Evolutionary conservation across 2,888 invertebrate species (phyloP).

Genomic region (Nineta flava): DNA sequence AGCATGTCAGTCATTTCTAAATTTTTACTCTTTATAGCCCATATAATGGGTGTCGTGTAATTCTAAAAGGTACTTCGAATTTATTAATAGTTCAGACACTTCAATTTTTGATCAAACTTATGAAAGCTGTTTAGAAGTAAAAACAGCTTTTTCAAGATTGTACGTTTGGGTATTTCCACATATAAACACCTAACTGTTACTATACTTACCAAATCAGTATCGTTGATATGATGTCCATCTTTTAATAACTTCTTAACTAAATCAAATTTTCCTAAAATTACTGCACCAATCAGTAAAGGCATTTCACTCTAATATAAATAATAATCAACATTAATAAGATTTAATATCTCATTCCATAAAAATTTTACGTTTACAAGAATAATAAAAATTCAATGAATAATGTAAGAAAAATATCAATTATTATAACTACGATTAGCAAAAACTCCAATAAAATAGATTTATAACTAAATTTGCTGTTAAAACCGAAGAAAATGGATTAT

Average conservation of each 20-base stretch:
- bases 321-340: background rate
- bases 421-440: no score
- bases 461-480: no score
- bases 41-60: constrained; percentile 24
- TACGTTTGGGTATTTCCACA: no score
- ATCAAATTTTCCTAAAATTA: constrained; percentile 23
- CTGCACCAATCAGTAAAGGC: constrained; percentile 21
- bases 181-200: background rate
- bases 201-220: constrained; percentile 15
- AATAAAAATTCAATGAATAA: background rate
- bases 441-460: no score
- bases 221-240: constrained; percentile 22
- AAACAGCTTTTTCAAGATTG: background rate
- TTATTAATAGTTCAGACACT: background rate
- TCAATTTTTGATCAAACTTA: background rate
- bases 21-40: constrained; percentile 25
- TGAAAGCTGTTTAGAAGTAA: background rate
- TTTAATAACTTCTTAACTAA: constrained; percentile 20
- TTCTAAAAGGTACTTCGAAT: constrained; percentile 16
- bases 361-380: background rate
- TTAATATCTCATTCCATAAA: background rate
- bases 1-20: constrained; percentile 24
- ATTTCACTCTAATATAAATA: constrained; percentile 12
- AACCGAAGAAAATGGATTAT: no score
- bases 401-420: no score